Evolutionary conservation across 2,888 invertebrate species (phyloP).

Genomic region (Amblyjoppa fuscipennis): DNA sequence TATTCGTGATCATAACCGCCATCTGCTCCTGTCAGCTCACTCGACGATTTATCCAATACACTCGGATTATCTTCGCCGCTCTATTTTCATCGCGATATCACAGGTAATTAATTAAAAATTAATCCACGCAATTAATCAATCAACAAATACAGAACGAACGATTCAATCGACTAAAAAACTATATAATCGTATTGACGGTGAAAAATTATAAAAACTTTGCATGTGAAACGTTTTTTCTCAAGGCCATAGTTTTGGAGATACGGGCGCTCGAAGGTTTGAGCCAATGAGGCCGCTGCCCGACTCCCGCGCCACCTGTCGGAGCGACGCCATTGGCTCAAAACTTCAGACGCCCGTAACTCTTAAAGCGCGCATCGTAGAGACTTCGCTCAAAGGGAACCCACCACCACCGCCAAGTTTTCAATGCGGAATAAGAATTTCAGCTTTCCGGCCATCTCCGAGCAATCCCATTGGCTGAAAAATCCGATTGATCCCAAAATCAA

Average conservation of each 20-base stretch:
- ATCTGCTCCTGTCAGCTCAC: slow-evolving; percentile 41
- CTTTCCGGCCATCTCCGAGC: background rate
- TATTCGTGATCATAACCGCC: slow-evolving; percentile 28
- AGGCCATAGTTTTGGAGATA: background rate
- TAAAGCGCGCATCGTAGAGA: background rate
- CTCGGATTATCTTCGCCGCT: background rate
- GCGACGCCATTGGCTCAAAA: background rate
- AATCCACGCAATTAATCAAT: background rate
- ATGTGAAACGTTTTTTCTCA: background rate
- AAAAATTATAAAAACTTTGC: background rate
- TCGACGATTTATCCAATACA: background rate
- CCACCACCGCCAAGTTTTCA: background rate
- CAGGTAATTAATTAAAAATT: too few species aligned
- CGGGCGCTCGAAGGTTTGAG: background rate
- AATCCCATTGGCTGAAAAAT: background rate
- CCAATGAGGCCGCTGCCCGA: background rate
- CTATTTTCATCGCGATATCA: background rate
- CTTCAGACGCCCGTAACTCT: background rate
- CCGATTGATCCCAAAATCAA: background rate
- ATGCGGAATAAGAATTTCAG: background rate
- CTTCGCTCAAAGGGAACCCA: background rate
- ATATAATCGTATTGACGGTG: background rate
- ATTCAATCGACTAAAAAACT: background rate
- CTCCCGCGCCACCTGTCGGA: background rate
- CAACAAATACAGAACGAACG: background rate